Evolutionary conservation across 2,113 vertebrate genomes (phyloP), one percentile per base, ranked within the genome.

Genomic region (human): DNA sequence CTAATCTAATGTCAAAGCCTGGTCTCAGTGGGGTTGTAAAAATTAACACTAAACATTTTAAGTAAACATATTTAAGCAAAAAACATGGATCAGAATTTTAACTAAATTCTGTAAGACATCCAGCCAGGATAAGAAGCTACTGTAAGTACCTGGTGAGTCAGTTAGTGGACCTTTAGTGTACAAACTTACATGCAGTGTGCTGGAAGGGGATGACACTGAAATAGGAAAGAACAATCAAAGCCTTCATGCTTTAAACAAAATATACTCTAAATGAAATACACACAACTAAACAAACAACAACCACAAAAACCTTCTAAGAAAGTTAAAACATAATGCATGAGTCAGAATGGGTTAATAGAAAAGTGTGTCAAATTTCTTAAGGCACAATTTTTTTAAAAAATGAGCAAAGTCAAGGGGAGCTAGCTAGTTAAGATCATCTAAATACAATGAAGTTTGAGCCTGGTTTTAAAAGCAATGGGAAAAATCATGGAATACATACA

Each of bases 361-460:
- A 91, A 78, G 20, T 8, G 13, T 79, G 14, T 45, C n/a, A 89
- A 80, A 76, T 93, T 32, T 93, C n/a, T 90, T 45, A 25, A 70
- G 52, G 12, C 6, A n/a, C 50, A 35, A 57, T 59, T 76, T 64
- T 59, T 78, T 4, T 8, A 38, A 57, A 55, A 97, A 95, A 59
- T 76, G 12, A 94, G 30, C 38, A 70, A 94, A 93, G 50, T 83
- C 68, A 40, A 43, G 32, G 90, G 17, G 27, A 38, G 25, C 23
- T 93, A 68, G 76, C 40, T 93, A 57, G 16, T 82, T 82, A 93
- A 90, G 32, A 86, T 30, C 40, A 81, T 43, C 18, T 88, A 59
- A 94, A 95, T 92, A n/a, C 43, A 81, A 85, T 16, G 86, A 96
- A 93, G 75, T 89, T 35, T 89, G 55, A 95, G 48, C 2, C 83